phyloP scores from a whole-genome alignment of 1,140 invertebrate genomes.

The Chelonus insularis region DNA sequence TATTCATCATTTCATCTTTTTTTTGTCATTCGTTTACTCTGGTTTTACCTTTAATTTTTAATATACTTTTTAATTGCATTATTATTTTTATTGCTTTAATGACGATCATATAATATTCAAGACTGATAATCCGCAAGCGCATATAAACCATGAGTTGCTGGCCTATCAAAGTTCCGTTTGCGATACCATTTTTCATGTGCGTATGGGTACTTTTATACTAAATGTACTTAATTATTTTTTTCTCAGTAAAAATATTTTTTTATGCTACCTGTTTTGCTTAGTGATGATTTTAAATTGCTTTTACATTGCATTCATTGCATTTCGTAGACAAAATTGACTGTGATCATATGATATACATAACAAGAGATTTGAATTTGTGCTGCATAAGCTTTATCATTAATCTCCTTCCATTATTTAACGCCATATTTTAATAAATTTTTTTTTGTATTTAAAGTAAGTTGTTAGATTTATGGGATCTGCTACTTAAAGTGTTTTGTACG shows the following conservation, averaged over 20 bases:
- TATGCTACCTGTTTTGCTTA: too few relatives aligned
- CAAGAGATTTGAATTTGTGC: constrained; percentile 3
- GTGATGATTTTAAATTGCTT: too few relatives aligned
- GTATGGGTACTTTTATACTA: not conserved
- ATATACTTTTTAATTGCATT: not conserved
- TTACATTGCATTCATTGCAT: too few relatives aligned
- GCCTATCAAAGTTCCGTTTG: constrained; percentile 10
- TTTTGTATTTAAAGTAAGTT: too few relatives aligned
- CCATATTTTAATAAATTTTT: not conserved
- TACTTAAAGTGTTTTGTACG: too few relatives aligned
- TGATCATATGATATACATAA: constrained; percentile 40
- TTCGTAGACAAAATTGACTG: constrained; percentile 47
- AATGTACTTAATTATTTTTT: constrained; percentile 11
- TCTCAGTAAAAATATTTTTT: too few relatives aligned
- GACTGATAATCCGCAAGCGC: constrained; percentile 3
- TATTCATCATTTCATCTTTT: not conserved
- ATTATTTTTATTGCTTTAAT: not conserved
- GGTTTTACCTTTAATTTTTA: not conserved
- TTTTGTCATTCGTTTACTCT: not conserved
- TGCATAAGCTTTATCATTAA: constrained; percentile 8
- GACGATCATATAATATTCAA: constrained; percentile 7
- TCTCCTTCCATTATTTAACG: constrained; percentile 9
- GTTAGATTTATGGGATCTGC: too few relatives aligned
- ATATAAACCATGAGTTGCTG: not conserved
- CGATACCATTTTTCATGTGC: not conserved